phyloP scores from a whole-genome alignment of 1,140 invertebrate species.

The Heliconius nattereri region DNA sequence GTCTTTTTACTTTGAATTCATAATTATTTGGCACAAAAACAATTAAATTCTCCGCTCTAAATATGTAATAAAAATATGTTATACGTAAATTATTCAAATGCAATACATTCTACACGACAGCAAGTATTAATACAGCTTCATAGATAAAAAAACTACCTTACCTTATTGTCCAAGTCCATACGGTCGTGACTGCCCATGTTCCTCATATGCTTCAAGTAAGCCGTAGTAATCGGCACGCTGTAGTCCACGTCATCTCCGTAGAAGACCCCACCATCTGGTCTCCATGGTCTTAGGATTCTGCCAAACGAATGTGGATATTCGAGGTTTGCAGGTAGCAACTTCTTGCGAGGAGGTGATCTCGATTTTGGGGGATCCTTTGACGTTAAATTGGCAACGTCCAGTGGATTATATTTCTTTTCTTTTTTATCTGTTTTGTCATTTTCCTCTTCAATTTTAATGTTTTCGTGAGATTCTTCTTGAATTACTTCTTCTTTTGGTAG shows the following conservation, averaged over 20 bases:
- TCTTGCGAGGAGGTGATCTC: conserved; percentile 76
- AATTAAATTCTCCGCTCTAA: too few species aligned
- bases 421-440: conserved; percentile 61
- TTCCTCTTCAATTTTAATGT: conserved; percentile 59
- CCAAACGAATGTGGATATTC: conserved; percentile 61
- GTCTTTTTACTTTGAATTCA: too few species aligned
- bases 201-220: conserved; percentile 91
- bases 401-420: conserved; percentile 84
- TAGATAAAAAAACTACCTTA: conserved; percentile 49
- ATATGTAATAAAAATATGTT: too few species aligned
- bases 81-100: too few species aligned
- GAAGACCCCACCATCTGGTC: conserved; percentile 71
- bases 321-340: conserved; percentile 53
- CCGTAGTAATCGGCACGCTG: conserved; percentile 91
- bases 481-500: conserved; percentile 47
- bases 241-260: conserved; percentile 85
- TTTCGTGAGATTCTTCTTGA: conserved; percentile 57
- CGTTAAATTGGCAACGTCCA: conserved; percentile 85
- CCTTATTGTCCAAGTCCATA: conserved; percentile 82
- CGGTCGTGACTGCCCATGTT: conserved; percentile 84
- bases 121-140: too few species aligned
- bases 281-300: conserved; percentile 75
- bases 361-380: conserved; percentile 83
- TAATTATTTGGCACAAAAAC: too few species aligned
- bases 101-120: too few species aligned